Evolutionary conservation across 2,888 invertebrate genomes (phyloP).

Genomic region (Micoletzkya japonica): DNA sequence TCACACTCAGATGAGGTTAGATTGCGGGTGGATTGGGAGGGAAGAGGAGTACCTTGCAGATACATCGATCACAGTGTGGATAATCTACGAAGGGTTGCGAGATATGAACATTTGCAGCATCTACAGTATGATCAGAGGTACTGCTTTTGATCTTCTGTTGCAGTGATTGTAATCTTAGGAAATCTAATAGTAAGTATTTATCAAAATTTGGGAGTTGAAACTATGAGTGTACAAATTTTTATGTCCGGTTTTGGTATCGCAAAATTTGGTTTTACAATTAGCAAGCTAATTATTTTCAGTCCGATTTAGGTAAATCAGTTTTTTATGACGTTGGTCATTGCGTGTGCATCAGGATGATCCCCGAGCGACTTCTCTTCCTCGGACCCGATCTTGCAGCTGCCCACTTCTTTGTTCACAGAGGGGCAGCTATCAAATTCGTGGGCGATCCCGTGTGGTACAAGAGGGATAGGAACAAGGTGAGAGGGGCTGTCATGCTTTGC

Average conservation of each 20-base stretch:
- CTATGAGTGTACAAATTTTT: too few species aligned
- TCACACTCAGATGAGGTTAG: constrained; percentile 55
- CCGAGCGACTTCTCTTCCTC: constrained; percentile 61
- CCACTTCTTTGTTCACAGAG: constrained; percentile 79
- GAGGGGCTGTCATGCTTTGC: too few species aligned
- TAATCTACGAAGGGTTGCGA: constrained; percentile 51
- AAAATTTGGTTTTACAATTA: too few species aligned
- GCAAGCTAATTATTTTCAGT: neutral
- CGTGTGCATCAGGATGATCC: constrained; percentile 52
- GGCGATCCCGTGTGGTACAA: constrained; percentile 68
- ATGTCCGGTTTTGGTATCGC: neutral
- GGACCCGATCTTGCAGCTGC: constrained; percentile 84
- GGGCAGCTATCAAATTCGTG: constrained; percentile 76
- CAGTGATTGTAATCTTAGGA: too few species aligned
- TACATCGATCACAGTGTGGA: constrained; percentile 59
- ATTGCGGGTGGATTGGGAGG: neutral
- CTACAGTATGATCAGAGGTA: constrained; percentile 63
- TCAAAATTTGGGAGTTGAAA: too few species aligned
- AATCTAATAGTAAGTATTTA: too few species aligned
- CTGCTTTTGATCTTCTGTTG: neutral
- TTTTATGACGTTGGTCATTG: too few species aligned
- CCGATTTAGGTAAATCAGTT: neutral
- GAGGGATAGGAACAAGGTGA: constrained; percentile 67
- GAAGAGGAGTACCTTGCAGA: constrained; percentile 15
- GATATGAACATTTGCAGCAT: constrained; percentile 56